Conservation (phyloP, 2,888 invertebrate species). For the Hyalella azteca region DNA sequence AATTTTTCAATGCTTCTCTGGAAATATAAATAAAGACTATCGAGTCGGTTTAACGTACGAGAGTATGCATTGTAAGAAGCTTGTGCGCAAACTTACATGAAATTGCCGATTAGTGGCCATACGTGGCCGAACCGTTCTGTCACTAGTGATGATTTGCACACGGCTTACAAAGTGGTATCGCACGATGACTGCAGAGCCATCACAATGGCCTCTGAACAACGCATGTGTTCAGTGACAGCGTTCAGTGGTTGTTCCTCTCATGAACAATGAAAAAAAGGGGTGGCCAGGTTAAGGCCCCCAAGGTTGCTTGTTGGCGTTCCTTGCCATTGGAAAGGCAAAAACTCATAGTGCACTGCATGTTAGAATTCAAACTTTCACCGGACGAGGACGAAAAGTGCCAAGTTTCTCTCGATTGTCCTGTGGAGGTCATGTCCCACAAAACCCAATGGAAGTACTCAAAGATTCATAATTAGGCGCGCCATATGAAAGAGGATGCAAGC, state of each 20-base stretch:
- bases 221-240: constrained; percentile 3
- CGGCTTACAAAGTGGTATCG: no score
- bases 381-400: background rate
- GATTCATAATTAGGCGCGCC: constrained; percentile 16
- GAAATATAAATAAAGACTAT: no score
- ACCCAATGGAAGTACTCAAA: constrained; percentile 3
- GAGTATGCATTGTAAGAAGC: no score
- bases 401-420: background rate
- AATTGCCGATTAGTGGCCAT: no score
- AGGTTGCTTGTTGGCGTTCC: constrained; percentile 6
- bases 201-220: background rate
- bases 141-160: no score
- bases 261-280: background rate
- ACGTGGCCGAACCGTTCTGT: no score
- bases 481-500: constrained; percentile 1
- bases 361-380: background rate
- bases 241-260: background rate
- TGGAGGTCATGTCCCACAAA: background rate
- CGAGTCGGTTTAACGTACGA: no score
- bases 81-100: no score
- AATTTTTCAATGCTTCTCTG: no score
- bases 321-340: background rate
- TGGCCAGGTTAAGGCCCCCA: constrained; percentile 2
- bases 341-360: background rate
- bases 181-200: background rate